Base-by-base conservation (phyloP, 2,888 invertebrate species). In the Eilema depressum region DNA sequence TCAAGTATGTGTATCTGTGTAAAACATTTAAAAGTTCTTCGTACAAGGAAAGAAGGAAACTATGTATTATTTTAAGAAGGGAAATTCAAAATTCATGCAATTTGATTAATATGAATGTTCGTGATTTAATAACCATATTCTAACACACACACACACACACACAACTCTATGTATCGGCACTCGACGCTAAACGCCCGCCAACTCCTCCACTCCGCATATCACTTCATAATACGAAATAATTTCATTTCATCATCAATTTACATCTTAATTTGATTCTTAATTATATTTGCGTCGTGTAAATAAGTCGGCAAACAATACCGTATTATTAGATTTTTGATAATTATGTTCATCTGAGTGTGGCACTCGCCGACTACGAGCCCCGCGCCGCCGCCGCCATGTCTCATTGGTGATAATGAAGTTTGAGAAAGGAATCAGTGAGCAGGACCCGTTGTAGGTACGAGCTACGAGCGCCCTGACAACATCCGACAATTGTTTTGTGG, bases 281-380 rank as follows among this genome's bases (percentile, higher is more conserved):
- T 66, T 65, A 62, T 56, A 23, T 68, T 69, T 69, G 61, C 17
- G 68, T 64, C 47, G 62, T 69, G 47, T 69, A 74, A 69, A 69
- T 71, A 69, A 66, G 75, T 71, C 65, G 37, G 69, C 73, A 71
- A 75, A 74, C 75, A 73, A 73, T 70, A 71, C 53, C 70, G 66
- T 60, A 68, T 70, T 71, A 71, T 76, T 71, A 71, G 56, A 65
- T 70, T 69, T 60, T 59, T 66, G 64, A 64, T 73, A 67, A 71
- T 71, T 68, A 69, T 30, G 47, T 37, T 63, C 71, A 56, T 65
- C 71, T 3, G n/a, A 57, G 72, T 68, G 62, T 66, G 66, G 17
- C 7, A 17, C 26, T 47, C 53, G 70, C 63, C n/a, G n/a, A 8
- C 64, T 56, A 63, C 61, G 60, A 73, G 59, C 68, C 17, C 57